Conservation (phyloP, 2,113 vertebrate species). For the Prunella fulvescens region DNA sequence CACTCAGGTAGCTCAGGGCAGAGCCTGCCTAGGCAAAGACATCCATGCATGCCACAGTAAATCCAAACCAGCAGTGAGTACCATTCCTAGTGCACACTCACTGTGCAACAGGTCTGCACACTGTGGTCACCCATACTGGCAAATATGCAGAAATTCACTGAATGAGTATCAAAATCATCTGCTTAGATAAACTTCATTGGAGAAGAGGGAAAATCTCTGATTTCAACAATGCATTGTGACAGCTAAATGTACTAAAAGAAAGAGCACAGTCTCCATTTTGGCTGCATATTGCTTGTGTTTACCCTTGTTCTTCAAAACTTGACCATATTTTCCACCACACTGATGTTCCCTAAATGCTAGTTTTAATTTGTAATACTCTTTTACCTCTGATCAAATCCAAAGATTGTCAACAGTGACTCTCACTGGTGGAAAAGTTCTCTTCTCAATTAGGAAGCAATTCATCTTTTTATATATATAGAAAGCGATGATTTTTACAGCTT, state of each 20-base stretch:
- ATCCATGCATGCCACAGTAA: background rate
- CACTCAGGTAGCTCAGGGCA: background rate
- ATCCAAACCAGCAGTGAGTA: background rate
- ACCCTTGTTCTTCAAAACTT: background rate
- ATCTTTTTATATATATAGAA: background rate
- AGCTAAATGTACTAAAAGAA: background rate
- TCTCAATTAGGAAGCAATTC: background rate
- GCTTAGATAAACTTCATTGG: background rate
- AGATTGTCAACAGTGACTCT: accelerated
- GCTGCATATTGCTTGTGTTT: background rate
- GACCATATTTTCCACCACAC: background rate
- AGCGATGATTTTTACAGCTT: background rate
- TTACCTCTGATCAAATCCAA: background rate
- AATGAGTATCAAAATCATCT: background rate
- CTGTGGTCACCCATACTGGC: background rate
- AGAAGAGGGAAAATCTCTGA: background rate
- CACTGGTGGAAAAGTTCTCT: background rate
- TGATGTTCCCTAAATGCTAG: background rate
- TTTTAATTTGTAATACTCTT: background rate
- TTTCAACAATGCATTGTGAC: background rate
- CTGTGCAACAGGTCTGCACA: background rate
- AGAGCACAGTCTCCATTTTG: background rate
- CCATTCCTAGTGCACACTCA: background rate
- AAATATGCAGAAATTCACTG: background rate
- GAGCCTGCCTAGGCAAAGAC: background rate